phyloP scores from a whole-genome alignment of 2,797 vertebrate species.

The Taeniopygia guttata region DNA sequence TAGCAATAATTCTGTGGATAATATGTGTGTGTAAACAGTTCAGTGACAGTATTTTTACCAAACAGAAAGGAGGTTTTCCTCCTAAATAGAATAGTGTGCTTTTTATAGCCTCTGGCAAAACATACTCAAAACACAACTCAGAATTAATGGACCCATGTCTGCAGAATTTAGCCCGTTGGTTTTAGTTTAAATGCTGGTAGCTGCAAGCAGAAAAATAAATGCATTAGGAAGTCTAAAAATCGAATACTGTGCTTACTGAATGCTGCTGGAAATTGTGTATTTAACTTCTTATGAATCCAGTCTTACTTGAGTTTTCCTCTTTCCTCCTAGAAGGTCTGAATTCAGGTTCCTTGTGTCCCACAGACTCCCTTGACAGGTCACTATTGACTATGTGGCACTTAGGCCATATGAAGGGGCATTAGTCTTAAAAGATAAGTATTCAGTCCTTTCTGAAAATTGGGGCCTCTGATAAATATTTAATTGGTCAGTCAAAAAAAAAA shows the following conservation, averaged over 20 bases:
- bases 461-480: not conserved
- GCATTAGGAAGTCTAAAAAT: not conserved
- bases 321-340: not conserved
- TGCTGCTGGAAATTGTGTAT: not conserved
- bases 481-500: not conserved
- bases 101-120: not conserved
- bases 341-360: not conserved
- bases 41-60: not conserved
- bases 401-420: not conserved
- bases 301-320: not conserved
- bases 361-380: not conserved
- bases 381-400: not conserved
- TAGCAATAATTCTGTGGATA: not conserved
- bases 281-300: not conserved
- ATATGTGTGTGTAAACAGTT: not conserved
- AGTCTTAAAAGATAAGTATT: not conserved
- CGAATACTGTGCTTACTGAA: not conserved
- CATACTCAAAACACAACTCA: not conserved
- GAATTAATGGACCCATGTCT: not conserved
- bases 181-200: not conserved
- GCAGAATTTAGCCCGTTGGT: not conserved
- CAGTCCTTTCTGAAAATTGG: not conserved
- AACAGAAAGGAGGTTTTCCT: not conserved
- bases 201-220: not conserved
- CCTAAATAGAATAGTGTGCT: not conserved